Percentiles rank a stretch among this genome's conserved stretches.
phyloP scores from a whole-genome alignment of 2,888 invertebrate genomes.

The Asteroscopus sphinx region DNA sequence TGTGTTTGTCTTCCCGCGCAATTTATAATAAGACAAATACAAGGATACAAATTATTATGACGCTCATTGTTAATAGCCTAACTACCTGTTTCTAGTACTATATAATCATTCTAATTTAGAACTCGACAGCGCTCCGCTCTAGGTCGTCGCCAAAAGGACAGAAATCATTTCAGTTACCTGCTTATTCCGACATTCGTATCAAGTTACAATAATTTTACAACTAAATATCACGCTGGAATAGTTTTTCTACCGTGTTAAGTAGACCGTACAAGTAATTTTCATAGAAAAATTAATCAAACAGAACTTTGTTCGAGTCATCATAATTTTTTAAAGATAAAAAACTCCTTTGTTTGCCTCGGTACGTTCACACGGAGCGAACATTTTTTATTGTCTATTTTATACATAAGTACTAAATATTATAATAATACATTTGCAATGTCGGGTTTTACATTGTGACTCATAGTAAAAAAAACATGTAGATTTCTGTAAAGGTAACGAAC shows the following conservation, averaged over 20 bases:
- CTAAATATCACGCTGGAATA: constrained; percentile 5
- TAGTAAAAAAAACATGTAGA: constrained; percentile 31
- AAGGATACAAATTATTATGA: constrained; percentile 37
- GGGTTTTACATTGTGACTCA: constrained; percentile 57
- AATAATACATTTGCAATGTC: constrained; percentile 52
- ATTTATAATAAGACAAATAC: constrained; percentile 20
- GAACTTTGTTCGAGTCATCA: constrained; percentile 57
- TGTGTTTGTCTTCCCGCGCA: constrained; percentile 11
- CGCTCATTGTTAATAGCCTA: constrained; percentile 35
- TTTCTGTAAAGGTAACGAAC: constrained; percentile 26
- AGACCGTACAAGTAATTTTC: constrained; percentile 57
- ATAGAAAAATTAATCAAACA: constrained; percentile 60
- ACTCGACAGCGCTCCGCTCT: constrained; percentile 13
- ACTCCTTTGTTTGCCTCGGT: constrained; percentile 57
- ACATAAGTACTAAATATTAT: constrained; percentile 55
- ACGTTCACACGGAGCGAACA: constrained; percentile 53
- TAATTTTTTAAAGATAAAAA: constrained; percentile 57
- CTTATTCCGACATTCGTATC: constrained; percentile 24
- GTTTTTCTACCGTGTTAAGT: constrained; percentile 38
- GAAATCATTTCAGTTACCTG: constrained; percentile 27
- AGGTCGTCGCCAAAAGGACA: constrained; percentile 22
- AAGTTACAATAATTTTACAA: constrained; percentile 17
- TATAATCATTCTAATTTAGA: constrained; percentile 49
- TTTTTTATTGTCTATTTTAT: constrained; percentile 58
- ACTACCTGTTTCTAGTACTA: constrained; percentile 34